Evolutionary conservation across 2,888 invertebrate genomes (phyloP).

Genomic region (Conops quadrifasciatus): DNA sequence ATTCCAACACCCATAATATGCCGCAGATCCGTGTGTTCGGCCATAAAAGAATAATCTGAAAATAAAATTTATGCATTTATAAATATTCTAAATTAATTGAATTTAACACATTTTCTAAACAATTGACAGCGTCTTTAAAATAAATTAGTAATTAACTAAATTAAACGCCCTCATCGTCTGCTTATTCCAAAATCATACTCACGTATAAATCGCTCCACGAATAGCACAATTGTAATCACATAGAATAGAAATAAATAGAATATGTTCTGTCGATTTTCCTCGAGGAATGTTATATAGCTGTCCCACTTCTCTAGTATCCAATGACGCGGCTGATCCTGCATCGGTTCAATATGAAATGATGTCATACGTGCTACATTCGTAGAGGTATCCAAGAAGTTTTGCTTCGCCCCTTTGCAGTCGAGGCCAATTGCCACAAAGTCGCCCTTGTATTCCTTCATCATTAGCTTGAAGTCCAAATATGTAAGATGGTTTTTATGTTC

Average conservation of each 20-base stretch:
- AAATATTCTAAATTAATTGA: background rate
- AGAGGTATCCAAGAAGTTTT: slow-evolving; percentile 92
- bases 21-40: slow-evolving; percentile 92
- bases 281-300: slow-evolving; percentile 86
- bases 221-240: slow-evolving; percentile 91
- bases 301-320: slow-evolving; percentile 85
- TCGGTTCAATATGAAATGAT: slow-evolving; percentile 88
- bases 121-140: background rate
- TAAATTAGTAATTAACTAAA: background rate
- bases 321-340: slow-evolving; percentile 74
- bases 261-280: slow-evolving; percentile 95
- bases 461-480: slow-evolving; percentile 89
- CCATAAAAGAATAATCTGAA: slow-evolving; percentile 92
- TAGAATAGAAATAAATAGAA: slow-evolving; percentile 95
- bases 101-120: background rate
- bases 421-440: slow-evolving; percentile 94
- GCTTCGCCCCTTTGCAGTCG: slow-evolving; percentile 94
- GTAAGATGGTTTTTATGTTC: slow-evolving; percentile 90
- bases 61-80: slow-evolving; percentile 8
- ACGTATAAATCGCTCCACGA: slow-evolving; percentile 94
- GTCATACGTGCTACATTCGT: slow-evolving; percentile 96
- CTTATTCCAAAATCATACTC: slow-evolving; percentile 59
- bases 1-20: slow-evolving; percentile 98
- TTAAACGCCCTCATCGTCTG: background rate
- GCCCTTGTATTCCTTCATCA: slow-evolving; percentile 97